Conservation (phyloP, 2,113 vertebrate genomes). For the Eira barbara region DNA sequence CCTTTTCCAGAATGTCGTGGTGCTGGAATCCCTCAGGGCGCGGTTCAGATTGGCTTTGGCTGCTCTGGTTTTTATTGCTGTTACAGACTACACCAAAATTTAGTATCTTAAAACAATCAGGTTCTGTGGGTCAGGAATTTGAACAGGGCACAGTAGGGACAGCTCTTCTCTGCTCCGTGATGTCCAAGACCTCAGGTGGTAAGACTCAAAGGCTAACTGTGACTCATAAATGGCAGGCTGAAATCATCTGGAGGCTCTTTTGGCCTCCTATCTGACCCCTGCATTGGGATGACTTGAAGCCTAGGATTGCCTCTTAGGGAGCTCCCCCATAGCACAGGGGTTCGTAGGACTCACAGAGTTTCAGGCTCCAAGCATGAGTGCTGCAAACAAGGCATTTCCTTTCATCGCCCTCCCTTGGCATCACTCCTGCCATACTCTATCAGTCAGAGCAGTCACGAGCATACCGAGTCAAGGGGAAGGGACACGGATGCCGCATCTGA, state of each 20-base stretch:
- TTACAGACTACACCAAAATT: background rate
- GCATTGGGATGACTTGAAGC: background rate
- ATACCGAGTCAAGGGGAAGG: background rate
- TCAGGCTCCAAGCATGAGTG: background rate
- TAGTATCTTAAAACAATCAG: background rate
- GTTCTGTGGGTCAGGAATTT: background rate
- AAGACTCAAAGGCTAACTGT: background rate
- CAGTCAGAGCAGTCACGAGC: background rate
- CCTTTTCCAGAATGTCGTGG: background rate
- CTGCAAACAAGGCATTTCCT: background rate
- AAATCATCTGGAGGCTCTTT: background rate
- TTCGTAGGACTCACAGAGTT: fast-evolving
- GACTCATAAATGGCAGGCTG: background rate
- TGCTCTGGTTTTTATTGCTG: background rate
- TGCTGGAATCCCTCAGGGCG: background rate
- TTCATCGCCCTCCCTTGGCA: background rate
- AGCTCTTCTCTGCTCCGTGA: background rate
- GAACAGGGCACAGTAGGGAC: background rate
- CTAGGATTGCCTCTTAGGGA: background rate
- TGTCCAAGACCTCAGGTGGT: background rate
- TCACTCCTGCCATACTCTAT: background rate
- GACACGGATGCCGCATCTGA: background rate
- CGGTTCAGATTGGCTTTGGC: background rate
- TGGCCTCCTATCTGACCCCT: background rate
- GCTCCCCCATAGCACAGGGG: background rate